These are phyloP conservation scores for Bolinopsis microptera DNA, from an alignment of 37 sponge, comb jelly and placozoan genomes.

Conservation along the genomic window DNA sequence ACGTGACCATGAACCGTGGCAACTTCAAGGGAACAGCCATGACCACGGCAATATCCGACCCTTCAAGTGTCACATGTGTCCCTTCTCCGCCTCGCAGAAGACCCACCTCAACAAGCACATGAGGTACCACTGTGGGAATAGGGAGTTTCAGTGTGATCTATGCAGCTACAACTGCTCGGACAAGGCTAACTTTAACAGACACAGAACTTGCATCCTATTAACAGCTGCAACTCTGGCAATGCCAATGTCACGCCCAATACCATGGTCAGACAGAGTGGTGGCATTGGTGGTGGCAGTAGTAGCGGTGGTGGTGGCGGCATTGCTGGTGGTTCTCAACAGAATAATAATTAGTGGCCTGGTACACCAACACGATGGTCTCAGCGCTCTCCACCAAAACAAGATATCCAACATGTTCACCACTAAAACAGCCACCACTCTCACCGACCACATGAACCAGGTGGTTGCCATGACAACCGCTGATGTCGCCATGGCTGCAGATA, in stretches of 20 bases:
- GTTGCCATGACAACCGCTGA: background rate
- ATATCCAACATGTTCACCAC: background rate
- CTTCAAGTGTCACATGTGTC: conserved; percentile 35
- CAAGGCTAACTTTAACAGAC: conserved; percentile 47
- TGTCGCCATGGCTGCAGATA: background rate
- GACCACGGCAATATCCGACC: conserved; percentile 41
- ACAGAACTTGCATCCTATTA: background rate
- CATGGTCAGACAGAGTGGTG: too few species aligned
- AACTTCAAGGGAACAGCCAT: conserved; percentile 19
- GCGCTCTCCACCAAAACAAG: background rate
- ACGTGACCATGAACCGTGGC: conserved; percentile 36
- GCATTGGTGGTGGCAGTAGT: too few species aligned
- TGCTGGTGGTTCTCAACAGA: too few species aligned
- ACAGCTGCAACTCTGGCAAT: background rate
- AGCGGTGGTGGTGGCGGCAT: too few species aligned
- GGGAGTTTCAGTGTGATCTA: background rate
- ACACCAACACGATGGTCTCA: background rate
- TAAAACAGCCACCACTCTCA: background rate
- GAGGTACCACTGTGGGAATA: background rate
- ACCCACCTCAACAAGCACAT: conserved; percentile 40
- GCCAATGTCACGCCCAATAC: background rate
- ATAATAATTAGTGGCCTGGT: too few species aligned
- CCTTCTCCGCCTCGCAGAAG: conserved; percentile 46
- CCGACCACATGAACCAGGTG: background rate
- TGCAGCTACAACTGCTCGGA: conserved; percentile 38